Evolutionary conservation across 2,797 vertebrate genomes (phyloP), one percentile per base, ranked within the genome.

Genomic region (Podargus strigoides): DNA sequence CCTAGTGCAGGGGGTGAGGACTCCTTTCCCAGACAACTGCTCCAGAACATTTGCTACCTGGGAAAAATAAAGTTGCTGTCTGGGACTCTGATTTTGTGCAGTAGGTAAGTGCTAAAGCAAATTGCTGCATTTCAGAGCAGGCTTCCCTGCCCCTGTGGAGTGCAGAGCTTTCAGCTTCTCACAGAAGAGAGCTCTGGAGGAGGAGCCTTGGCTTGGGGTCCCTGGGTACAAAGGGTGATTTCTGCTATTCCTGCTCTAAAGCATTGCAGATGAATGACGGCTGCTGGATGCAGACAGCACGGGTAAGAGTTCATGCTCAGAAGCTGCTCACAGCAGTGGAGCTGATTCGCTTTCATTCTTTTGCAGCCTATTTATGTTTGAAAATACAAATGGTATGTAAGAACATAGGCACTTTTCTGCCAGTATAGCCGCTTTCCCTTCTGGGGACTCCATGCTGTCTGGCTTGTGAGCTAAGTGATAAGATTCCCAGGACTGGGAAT

Each of bases 141-240:
- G 26, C 70, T 95, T 83, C 76, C 46, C 32, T 10, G 86, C 91
- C 3, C 66, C 87, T 55, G 79, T 1, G 0, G 72, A 47, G 27
- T 88, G 77, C 74, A 53, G 92, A 90, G 69, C 72, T 93, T 88
- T 81, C 72, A 24, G 94, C 91, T 89, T n/a, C 77, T 62, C 39
- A 32, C 30, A 58, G 83, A 68, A 34, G 12, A 86, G 76, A 95
- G 78, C 39, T 89, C 62, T 74, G 95, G 90, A 95, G 98, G 98
- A 98, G 98, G 98, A 98, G 98, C 97, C 94, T 84, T 98, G 98
- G 97, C 98, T 97, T 98, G 98, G 98, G 98, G 98, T 98, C 98
- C 98, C 98, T 98, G 98, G 98, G 98, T 98, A 98, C 98, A 98
- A 98, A 98, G 98, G 98, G 98, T 98, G 98, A 98, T 98, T 94